These are phyloP conservation scores for Conger conger DNA, from an alignment of 2,113 vertebrate genomes.

Conservation along the genomic window DNA sequence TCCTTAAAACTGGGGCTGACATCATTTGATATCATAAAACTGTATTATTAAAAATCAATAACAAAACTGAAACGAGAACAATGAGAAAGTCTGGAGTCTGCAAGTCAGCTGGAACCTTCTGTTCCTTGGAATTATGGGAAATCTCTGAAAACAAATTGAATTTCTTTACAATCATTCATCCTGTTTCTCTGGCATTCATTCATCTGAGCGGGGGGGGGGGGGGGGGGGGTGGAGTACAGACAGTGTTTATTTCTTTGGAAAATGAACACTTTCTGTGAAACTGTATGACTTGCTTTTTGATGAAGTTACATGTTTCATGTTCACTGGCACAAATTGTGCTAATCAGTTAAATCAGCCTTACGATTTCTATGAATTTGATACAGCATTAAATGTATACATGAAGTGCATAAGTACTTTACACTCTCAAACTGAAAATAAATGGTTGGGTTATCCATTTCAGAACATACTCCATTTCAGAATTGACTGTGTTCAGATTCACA, in stretches of 20 bases:
- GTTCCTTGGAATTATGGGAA: neutral
- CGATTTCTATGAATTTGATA: no score
- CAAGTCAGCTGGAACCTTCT: neutral
- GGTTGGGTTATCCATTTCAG: neutral
- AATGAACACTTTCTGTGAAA: neutral
- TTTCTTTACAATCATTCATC: neutral
- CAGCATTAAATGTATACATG: no score
- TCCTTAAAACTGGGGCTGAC: neutral
- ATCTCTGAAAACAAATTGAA: neutral
- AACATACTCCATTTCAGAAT: neutral
- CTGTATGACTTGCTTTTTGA: neutral
- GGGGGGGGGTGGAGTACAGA: neutral
- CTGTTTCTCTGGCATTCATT: neutral
- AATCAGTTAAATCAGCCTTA: no score
- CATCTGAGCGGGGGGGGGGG: neutral
- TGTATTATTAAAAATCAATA: neutral
- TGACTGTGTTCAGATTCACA: neutral
- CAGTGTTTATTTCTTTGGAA: neutral
- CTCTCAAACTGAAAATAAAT: neutral
- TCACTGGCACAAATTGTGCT: no score
- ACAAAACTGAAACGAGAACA: neutral
- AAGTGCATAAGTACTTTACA: no score
- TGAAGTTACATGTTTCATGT: neutral
- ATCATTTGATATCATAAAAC: neutral
- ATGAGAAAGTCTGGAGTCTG: neutral